These are phyloP conservation scores for Dolomedes plantarius DNA, from an alignment of 2,888 invertebrate genomes.

Conservation along the genomic window DNA sequence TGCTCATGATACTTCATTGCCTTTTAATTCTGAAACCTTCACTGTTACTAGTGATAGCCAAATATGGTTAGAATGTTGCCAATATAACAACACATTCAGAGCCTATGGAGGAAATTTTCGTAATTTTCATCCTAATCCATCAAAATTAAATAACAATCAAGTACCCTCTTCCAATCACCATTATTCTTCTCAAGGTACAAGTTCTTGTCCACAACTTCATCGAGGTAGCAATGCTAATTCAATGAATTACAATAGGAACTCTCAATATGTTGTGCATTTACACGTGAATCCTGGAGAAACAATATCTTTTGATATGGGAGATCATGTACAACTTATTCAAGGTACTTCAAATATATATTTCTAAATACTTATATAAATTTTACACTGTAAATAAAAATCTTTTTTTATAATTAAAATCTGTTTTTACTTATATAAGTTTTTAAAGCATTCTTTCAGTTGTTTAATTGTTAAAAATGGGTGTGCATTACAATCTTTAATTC, in stretches of 20 bases:
- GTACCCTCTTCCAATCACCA: constrained; percentile 34
- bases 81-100: constrained; percentile 46
- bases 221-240: constrained; percentile 27
- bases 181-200: constrained; percentile 27
- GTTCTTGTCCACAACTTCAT: constrained; percentile 44
- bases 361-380: no score
- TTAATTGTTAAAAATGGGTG: no score
- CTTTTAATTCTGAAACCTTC: constrained; percentile 43
- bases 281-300: constrained; percentile 87
- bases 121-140: constrained; percentile 43
- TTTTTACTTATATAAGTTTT: no score
- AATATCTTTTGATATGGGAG: constrained; percentile 85
- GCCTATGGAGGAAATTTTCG: constrained; percentile 54
- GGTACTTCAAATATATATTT: constrained; percentile 77
- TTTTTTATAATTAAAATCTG: no score
- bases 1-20: constrained; percentile 33
- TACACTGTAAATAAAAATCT: no score
- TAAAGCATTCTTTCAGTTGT: no score
- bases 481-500: no score
- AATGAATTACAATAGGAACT: constrained; percentile 57
- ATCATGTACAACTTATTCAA: constrained; percentile 85
- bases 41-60: constrained; percentile 62
- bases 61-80: constrained; percentile 46
- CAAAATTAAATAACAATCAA: constrained; percentile 46
- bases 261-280: constrained; percentile 83